Conservation (phyloP, 2,888 invertebrate genomes). For the Cetonia aurata region DNA sequence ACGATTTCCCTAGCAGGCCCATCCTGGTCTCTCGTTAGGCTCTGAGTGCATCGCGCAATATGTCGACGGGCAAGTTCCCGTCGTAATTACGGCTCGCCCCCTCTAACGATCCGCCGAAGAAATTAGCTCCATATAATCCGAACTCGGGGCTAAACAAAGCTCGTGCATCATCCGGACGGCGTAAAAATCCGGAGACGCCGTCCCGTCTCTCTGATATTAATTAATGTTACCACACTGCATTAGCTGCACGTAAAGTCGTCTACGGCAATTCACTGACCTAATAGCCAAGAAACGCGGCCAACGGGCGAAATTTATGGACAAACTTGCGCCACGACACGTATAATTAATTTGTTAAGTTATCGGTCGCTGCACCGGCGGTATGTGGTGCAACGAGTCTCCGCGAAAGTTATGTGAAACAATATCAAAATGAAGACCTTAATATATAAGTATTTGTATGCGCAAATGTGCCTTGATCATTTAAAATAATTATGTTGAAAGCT, state of each 20-base stretch:
- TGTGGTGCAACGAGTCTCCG: not conserved
- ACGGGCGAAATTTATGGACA: slow-evolving; percentile 30
- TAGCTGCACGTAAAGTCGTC: slow-evolving; percentile 35
- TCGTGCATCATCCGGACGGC: not conserved
- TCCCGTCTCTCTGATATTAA: slow-evolving; percentile 17
- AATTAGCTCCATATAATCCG: slow-evolving; percentile 12
- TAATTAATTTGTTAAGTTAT: slow-evolving; percentile 38
- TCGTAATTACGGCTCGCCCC: not conserved
- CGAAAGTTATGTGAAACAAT: no score
- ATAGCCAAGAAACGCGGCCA: slow-evolving; percentile 34
- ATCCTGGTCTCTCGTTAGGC: not conserved
- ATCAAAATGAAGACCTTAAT: no score
- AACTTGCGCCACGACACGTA: slow-evolving; percentile 27
- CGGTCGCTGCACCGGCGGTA: slow-evolving; percentile 8
- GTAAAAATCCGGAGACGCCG: slow-evolving; percentile 13
- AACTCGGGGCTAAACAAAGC: not conserved
- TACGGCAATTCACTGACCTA: slow-evolving; percentile 36
- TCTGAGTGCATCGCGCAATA: not conserved
- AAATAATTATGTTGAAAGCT: not conserved
- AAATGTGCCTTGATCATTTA: not conserved
- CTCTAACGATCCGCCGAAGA: not conserved
- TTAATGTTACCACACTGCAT: slow-evolving; percentile 20
- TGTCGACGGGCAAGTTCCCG: not conserved
- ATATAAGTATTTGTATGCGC: no score
- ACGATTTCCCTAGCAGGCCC: no score